phyloP scores from a whole-genome alignment of 2,888 invertebrate species.

The Pandemis cinnamomeana region DNA sequence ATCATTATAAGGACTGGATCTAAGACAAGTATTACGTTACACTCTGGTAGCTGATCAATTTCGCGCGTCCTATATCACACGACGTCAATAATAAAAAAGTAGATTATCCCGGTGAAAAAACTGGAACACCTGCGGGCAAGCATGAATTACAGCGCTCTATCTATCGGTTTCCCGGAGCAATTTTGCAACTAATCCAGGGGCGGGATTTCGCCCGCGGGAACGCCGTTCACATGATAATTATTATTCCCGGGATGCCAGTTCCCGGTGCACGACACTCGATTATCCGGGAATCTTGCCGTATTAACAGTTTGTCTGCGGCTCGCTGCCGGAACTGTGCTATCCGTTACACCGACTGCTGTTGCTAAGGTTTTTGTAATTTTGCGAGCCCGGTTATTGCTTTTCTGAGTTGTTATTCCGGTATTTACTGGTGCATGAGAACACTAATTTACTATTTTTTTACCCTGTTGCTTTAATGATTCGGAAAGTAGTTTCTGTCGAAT shows the following conservation, averaged over 20 bases:
- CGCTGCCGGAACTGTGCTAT: slow-evolving; percentile 14
- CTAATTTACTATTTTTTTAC: neutral
- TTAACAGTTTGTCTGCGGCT: slow-evolving; percentile 42
- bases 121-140: slow-evolving; percentile 34
- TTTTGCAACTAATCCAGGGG: slow-evolving; percentile 54
- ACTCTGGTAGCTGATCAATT: neutral
- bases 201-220: slow-evolving; percentile 54
- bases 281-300: slow-evolving; percentile 45
- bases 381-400: slow-evolving; percentile 25
- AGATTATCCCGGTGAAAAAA: slow-evolving; percentile 33
- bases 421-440: neutral
- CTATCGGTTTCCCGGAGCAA: slow-evolving; percentile 33
- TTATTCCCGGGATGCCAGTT: slow-evolving; percentile 49
- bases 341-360: slow-evolving; percentile 14
- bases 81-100: slow-evolving; percentile 17
- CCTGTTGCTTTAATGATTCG: no score
- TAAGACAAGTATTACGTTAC: neutral
- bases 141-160: slow-evolving; percentile 37
- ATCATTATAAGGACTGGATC: neutral
- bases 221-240: slow-evolving; percentile 61
- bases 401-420: slow-evolving; percentile 9
- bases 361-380: slow-evolving; percentile 24
- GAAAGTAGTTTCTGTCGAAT: no score
- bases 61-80: neutral
- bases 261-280: slow-evolving; percentile 44